phyloP scores from a whole-genome alignment of 2,797 vertebrate genomes.

The Natrix natrix region DNA sequence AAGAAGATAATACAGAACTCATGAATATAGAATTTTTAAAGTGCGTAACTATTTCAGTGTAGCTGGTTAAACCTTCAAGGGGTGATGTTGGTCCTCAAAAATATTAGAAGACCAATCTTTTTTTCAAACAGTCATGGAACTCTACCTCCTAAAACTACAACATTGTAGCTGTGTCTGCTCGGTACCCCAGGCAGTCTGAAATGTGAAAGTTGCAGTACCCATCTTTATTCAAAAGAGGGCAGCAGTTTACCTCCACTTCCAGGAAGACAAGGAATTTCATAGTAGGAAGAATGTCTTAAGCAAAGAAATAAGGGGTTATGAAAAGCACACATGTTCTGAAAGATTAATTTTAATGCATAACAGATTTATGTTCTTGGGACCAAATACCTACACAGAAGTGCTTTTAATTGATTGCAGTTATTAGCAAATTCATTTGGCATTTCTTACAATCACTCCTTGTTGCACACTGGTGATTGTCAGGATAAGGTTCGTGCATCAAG shows the following conservation, averaged over 20 bases:
- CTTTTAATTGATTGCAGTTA: constrained; percentile 4
- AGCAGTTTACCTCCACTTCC: constrained; percentile 70
- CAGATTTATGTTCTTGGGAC: constrained; percentile 19
- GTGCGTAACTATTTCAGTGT: background rate
- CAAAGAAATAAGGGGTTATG: constrained; percentile 27
- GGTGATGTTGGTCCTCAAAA: background rate
- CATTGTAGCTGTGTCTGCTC: background rate
- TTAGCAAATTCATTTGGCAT: constrained; percentile 14
- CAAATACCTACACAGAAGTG: constrained; percentile 22
- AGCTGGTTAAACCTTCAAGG: background rate
- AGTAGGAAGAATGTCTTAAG: constrained; percentile 47
- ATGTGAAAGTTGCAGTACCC: constrained; percentile 53
- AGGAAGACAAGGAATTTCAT: constrained; percentile 12
- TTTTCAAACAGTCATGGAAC: background rate
- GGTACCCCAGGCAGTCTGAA: background rate
- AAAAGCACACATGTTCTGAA: constrained; percentile 17
- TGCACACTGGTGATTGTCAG: background rate
- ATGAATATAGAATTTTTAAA: background rate
- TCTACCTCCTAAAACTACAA: background rate
- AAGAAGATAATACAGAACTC: background rate
- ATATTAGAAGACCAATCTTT: background rate
- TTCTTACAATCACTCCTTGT: background rate
- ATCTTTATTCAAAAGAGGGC: constrained; percentile 75
- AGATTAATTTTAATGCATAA: constrained; percentile 26
- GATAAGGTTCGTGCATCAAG: background rate